phyloP scores from a whole-genome alignment of 2,888 invertebrate genomes.

The Diarsia brunnea region DNA sequence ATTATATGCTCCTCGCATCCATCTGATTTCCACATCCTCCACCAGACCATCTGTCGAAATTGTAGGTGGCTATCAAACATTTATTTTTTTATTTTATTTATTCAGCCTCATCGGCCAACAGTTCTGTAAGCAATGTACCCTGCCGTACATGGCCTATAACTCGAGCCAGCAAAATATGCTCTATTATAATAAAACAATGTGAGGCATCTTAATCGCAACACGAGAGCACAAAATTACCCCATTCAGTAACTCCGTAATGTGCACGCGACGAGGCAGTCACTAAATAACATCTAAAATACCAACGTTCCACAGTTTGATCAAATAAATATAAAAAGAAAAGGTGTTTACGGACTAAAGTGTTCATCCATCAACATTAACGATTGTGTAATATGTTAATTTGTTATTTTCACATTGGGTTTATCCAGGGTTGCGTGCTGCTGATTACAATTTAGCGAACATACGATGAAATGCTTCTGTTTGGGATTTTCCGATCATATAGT shows the following conservation, averaged over 20 bases:
- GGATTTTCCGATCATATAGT: conserved; percentile 19
- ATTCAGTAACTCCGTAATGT: background rate
- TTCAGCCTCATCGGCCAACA: background rate
- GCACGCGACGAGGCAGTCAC: conserved; percentile 43
- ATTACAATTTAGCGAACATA: background rate
- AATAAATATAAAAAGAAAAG: conserved; percentile 29
- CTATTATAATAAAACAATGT: conserved; percentile 27
- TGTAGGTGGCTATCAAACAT: background rate
- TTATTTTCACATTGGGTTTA: conserved; percentile 32
- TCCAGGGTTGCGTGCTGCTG: conserved; percentile 38
- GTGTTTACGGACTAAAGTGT: conserved; percentile 2
- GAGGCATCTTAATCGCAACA: conserved; percentile 30
- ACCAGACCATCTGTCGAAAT: background rate
- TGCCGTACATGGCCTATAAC: background rate
- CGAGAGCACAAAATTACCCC: conserved; percentile 9
- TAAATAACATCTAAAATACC: conserved; percentile 35
- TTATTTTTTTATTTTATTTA: too few relatives aligned
- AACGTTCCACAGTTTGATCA: conserved; percentile 25
- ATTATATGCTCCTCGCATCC: background rate
- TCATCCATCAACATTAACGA: conserved; percentile 22
- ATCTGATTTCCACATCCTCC: background rate
- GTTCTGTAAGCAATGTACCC: background rate
- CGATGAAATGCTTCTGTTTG: conserved; percentile 3
- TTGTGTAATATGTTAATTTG: conserved; percentile 42
- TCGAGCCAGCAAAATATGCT: background rate